These are phyloP conservation scores for Ornithoptera alexandrae DNA, from an alignment of 2,888 invertebrate species.

Conservation along the genomic window DNA sequence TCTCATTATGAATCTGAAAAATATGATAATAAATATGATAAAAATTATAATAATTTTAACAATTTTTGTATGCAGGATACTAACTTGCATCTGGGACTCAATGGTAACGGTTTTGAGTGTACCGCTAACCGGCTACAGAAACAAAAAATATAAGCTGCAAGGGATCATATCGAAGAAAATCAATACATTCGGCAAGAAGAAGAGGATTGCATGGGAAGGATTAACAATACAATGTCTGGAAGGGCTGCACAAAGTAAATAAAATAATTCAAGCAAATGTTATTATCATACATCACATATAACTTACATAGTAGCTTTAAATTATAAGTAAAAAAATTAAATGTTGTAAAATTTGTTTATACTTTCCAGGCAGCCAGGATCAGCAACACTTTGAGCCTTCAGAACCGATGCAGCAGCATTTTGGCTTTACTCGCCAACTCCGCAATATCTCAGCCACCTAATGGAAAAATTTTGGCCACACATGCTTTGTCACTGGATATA, in stretches of 20 bases:
- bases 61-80: slow-evolving; percentile 70
- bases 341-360: not conserved
- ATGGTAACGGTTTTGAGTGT: slow-evolving; percentile 93
- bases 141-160: slow-evolving; percentile 63
- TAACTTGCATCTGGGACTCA: slow-evolving; percentile 95
- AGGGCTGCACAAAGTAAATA: slow-evolving; percentile 89
- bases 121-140: slow-evolving; percentile 81
- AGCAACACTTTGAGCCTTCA: slow-evolving; percentile 94
- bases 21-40: too few species aligned
- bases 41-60: not conserved
- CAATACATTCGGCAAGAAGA: slow-evolving; percentile 68
- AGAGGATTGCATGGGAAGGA: slow-evolving; percentile 81
- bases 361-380: slow-evolving; percentile 87
- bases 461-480: slow-evolving; percentile 90
- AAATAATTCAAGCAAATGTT: slow-evolving; percentile 26
- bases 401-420: slow-evolving; percentile 93
- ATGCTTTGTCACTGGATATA: slow-evolving; percentile 95
- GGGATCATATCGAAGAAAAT: slow-evolving; percentile 81
- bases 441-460: slow-evolving; percentile 91
- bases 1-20: not conserved
- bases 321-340: not conserved
- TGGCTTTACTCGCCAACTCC: slow-evolving; percentile 91
- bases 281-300: not conserved
- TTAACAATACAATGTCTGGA: slow-evolving; percentile 92
- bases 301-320: not conserved